Conservation (phyloP, 2,113 vertebrate species). For the Trichomycterus rosablanca region DNA sequence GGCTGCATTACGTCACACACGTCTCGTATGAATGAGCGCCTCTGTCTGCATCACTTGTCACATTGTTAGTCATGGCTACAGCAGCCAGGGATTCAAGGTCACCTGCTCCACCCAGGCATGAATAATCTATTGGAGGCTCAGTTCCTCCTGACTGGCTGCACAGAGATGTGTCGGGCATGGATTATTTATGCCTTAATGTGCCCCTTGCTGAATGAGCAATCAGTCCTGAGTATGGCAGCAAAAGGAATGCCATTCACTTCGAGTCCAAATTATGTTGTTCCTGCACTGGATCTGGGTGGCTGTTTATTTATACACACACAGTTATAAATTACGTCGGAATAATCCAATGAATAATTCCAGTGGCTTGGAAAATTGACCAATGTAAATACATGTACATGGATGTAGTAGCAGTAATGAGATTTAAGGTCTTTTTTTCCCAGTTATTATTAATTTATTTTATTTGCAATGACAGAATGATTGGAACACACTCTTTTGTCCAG, state of each 20-base stretch:
- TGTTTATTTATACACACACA: too few species aligned
- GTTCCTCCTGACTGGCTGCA: constrained; percentile 60
- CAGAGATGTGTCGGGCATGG: constrained; percentile 60
- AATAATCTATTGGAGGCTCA: constrained; percentile 67
- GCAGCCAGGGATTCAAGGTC: constrained; percentile 71
- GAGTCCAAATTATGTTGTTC: neutral
- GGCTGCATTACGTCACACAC: constrained; percentile 29
- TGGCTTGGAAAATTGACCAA: too few species aligned
- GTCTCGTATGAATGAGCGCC: constrained; percentile 52
- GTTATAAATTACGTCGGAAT: too few species aligned
- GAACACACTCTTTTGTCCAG: too few species aligned
- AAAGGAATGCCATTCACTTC: constrained; percentile 17
- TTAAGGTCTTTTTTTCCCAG: too few species aligned
- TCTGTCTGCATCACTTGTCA: constrained; percentile 58
- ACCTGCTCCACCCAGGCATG: constrained; percentile 60
- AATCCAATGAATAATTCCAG: too few species aligned
- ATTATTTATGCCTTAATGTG: constrained; percentile 73
- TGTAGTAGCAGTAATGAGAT: too few species aligned
- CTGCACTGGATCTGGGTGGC: neutral
- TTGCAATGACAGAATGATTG: too few species aligned
- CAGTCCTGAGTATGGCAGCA: constrained; percentile 52
- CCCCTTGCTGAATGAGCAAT: constrained; percentile 59
- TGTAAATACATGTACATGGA: too few species aligned
- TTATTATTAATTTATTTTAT: too few species aligned
- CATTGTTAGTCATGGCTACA: constrained; percentile 63